phyloP scores from a whole-genome alignment of 2,888 invertebrate species.

The Noctua comes region DNA sequence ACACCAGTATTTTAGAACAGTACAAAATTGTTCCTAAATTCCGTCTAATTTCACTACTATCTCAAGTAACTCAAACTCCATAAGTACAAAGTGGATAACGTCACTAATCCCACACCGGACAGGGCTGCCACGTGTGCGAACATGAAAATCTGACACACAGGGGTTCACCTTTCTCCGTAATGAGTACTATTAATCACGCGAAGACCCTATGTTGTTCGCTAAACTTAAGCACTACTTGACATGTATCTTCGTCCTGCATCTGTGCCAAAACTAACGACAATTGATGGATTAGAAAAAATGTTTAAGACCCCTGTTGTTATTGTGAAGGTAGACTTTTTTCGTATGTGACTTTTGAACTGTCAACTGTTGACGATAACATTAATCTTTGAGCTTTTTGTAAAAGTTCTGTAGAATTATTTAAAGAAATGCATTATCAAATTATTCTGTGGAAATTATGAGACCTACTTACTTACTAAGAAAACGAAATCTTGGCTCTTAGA shows the following conservation, averaged over 20 bases:
- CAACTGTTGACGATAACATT: slow-evolving; percentile 24
- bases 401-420: not conserved
- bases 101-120: slow-evolving; percentile 62
- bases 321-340: slow-evolving; percentile 36
- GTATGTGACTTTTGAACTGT: slow-evolving; percentile 48
- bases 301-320: slow-evolving; percentile 38
- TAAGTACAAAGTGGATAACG: slow-evolving; percentile 50
- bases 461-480: not conserved
- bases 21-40: not conserved
- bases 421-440: not conserved
- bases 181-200: slow-evolving; percentile 85
- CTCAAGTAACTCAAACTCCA: slow-evolving; percentile 28
- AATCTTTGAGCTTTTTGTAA: slow-evolving; percentile 16
- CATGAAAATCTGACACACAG: slow-evolving; percentile 81
- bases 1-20: not conserved
- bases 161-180: slow-evolving; percentile 80
- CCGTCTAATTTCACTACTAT: slow-evolving; percentile 14
- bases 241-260: slow-evolving; percentile 78
- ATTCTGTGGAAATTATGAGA: not conserved
- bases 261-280: slow-evolving; percentile 86
- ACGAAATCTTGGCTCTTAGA: not conserved
- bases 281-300: slow-evolving; percentile 71
- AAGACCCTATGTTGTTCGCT: slow-evolving; percentile 62
- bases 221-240: slow-evolving; percentile 78
- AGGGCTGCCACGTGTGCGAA: slow-evolving; percentile 71